These are phyloP conservation scores for Caerostris extrusa DNA, from an alignment of 1,140 invertebrate species.

Conservation along the genomic window DNA sequence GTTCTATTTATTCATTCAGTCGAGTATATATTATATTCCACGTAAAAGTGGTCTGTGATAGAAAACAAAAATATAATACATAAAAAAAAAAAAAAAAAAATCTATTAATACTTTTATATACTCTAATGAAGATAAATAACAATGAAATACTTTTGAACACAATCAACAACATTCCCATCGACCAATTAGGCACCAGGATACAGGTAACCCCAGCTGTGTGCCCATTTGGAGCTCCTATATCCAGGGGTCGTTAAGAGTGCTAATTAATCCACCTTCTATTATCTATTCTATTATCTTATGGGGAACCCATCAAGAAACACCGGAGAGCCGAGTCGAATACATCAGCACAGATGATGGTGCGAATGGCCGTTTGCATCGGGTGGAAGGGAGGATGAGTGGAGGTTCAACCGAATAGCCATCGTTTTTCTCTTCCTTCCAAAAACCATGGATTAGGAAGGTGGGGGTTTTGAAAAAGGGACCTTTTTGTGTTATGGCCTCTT, in stretches of 20 bases:
- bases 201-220: not conserved
- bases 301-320: slow-evolving; percentile 50
- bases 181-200: not conserved
- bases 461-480: not conserved
- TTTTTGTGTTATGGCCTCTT: not conserved
- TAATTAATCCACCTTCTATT: slow-evolving; percentile 69
- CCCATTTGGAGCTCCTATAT: slow-evolving; percentile 21
- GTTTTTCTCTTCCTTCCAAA: slow-evolving; percentile 24
- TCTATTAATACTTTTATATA: no score
- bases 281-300: slow-evolving; percentile 73
- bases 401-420: slow-evolving; percentile 18
- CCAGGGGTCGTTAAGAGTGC: slow-evolving; percentile 59
- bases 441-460: not conserved
- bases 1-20: no score
- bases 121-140: no score
- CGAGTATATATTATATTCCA: no score
- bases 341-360: slow-evolving; percentile 62
- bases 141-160: no score
- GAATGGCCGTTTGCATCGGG: not conserved
- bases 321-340: slow-evolving; percentile 8
- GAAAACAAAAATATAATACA: no score
- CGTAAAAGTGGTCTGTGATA: no score
- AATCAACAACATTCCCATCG: not conserved
- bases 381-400: not conserved
- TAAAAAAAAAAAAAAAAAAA: no score